Conservation (phyloP, 2,113 vertebrate species). For the Percina caprodes region DNA sequence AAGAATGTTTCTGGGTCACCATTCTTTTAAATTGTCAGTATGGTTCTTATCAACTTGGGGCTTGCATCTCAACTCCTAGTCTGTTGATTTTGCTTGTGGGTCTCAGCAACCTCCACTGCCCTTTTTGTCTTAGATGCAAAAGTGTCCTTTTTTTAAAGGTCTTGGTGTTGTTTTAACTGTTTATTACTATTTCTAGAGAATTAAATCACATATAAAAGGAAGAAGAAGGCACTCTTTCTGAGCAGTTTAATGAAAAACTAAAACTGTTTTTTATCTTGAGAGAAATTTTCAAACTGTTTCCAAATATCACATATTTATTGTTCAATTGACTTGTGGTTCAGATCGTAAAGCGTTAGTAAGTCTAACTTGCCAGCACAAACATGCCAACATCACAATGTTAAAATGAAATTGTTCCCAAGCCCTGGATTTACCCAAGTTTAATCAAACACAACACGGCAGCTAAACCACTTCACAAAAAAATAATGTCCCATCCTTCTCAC, state of each 20-base stretch:
- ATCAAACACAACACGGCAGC: slow-evolving; percentile 58
- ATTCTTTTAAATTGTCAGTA: not conserved
- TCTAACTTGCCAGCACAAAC: not conserved
- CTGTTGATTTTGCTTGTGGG: slow-evolving; percentile 5
- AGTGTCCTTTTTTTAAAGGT: slow-evolving; percentile 48
- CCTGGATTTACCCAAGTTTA: slow-evolving; percentile 46
- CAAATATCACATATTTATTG: slow-evolving; percentile 14
- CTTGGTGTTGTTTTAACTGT: not conserved
- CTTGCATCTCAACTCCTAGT: not conserved
- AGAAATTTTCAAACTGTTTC: slow-evolving; percentile 2
- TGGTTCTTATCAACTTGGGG: not conserved
- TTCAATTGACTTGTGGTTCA: not conserved
- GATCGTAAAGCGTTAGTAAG: slow-evolving; percentile 14
- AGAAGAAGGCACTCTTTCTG: not conserved
- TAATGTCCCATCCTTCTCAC: slow-evolving; percentile 44
- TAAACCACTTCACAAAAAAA: slow-evolving; percentile 38
- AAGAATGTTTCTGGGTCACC: not conserved
- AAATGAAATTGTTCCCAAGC: not conserved
- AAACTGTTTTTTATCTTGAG: not conserved
- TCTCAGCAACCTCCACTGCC: not conserved
- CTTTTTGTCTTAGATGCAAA: slow-evolving; percentile 12
- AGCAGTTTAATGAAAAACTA: not conserved
- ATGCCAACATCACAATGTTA: slow-evolving; percentile 2
- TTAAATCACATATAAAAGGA: not conserved
- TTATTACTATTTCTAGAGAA: not conserved